Percentiles rank a stretch among this genome's conserved stretches.
Evolutionary conservation across 2,888 invertebrate species (phyloP).

Genomic region (Xestia sexstrigata): DNA sequence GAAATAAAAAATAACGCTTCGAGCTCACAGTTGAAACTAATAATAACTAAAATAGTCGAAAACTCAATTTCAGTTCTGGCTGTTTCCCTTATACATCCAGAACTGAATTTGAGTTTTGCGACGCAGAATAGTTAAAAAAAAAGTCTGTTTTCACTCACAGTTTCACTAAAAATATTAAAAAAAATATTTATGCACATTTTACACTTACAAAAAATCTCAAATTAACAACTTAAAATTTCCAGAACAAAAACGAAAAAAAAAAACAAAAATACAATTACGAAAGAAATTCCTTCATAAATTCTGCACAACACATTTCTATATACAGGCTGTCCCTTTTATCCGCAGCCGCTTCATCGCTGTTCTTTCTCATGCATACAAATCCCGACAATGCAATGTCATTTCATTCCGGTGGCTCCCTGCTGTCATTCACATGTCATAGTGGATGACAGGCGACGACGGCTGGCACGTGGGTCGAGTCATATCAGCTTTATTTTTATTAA

Average conservation of each 20-base stretch:
- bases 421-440: constrained; percentile 84
- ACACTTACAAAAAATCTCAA: background rate
- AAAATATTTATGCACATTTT: background rate
- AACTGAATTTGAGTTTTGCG: background rate
- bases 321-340: constrained; percentile 55
- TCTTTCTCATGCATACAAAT: constrained; percentile 77
- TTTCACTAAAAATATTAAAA: background rate
- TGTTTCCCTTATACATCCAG: too few species aligned
- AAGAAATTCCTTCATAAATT: constrained; percentile 28
- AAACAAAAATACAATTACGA: constrained; percentile 20
- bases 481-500: constrained; percentile 80
- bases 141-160: background rate
- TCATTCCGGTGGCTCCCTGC: constrained; percentile 69
- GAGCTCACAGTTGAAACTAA: background rate
- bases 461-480: constrained; percentile 84
- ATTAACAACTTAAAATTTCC: background rate
- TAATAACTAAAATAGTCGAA: background rate
- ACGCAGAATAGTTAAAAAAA: background rate
- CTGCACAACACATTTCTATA: constrained; percentile 36
- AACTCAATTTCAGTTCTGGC: background rate
- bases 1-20: background rate
- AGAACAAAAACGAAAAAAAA: background rate
- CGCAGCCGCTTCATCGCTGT: constrained; percentile 59
- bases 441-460: constrained; percentile 81
- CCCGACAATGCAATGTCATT: constrained; percentile 73